Evolutionary conservation across 2,797 vertebrate species (phyloP), one percentile per base, ranked within the genome.

Genomic region (Molothrus aeneus): DNA sequence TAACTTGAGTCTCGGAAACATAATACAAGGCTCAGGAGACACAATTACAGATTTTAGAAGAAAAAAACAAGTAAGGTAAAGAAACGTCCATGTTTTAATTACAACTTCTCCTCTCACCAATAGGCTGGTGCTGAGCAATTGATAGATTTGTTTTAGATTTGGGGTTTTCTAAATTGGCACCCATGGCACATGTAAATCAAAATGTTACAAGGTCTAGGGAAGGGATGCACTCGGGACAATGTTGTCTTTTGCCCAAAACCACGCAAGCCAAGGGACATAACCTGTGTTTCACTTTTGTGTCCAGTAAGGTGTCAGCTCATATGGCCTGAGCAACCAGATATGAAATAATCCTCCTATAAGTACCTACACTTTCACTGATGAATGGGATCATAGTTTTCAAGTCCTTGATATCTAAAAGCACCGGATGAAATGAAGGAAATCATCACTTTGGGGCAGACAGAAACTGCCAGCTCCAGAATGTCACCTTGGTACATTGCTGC

Each of bases 11-110:
- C 13, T 56, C 77, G 5, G 15, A 78, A 6, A 84, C 1, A 2
- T 13, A 69, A 69, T 6, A 54, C 6, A 54, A 69, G 8, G 25
- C 7, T 63, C 36, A 18, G 12, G 10, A 56, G 26, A 3, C 75
- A 28, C 8, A 60, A 36, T 1, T 0, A 1, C 10, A 4, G 15
- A 73, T 40, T 82, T 65, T 3, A 65, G 14, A 63, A 47, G 2
- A 4, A 20, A 59, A 74, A 38, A 25, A 19, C 3, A 53, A 48
- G 10, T 24, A 10, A 20, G 12, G 17, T 36, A n/a, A 66, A 63
- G 13, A 78, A 56, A 56, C 8, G 5, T 19, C 69, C 36, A 19
- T 4, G 6, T 36, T 81, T 34, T n/a, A 93, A 61, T 61, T 66
- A 69, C 13, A 11, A 5, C 2, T 28, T 22, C 11, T 48, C 31